These are phyloP conservation scores for Panurus biarmicus DNA, from an alignment of 2,113 vertebrate genomes.

Conservation along the genomic window DNA sequence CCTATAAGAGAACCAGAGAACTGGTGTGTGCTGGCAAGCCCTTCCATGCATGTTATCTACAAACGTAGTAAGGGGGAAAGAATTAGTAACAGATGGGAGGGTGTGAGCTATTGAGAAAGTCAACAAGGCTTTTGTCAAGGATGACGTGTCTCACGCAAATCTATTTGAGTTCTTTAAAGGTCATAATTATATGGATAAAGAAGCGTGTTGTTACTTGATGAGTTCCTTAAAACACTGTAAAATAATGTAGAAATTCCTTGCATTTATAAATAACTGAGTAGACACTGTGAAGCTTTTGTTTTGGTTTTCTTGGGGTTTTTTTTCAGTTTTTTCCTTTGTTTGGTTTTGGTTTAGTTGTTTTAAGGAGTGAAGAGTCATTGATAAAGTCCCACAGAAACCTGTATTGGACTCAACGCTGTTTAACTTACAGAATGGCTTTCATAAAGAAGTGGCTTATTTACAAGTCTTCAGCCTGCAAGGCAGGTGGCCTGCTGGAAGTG, in stretches of 20 bases:
- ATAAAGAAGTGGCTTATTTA: neutral
- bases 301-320: neutral
- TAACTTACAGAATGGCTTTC: neutral
- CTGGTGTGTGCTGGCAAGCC: neutral
- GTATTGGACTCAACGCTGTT: neutral
- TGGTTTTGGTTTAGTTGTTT: neutral
- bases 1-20: neutral
- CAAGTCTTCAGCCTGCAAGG: neutral
- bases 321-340: no score
- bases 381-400: neutral
- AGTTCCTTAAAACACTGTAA: neutral
- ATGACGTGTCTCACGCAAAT: neutral
- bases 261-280: neutral
- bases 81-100: neutral
- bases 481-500: neutral
- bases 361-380: neutral
- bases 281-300: neutral
- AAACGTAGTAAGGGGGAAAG: neutral
- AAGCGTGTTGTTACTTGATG: neutral
- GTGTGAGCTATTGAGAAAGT: neutral
- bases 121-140: neutral
- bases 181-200: neutral
- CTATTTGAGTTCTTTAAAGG: neutral
- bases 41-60: neutral
- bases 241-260: neutral